These are phyloP conservation scores for Formica aserva DNA, from an alignment of 2,888 invertebrate genomes.

Conservation along the genomic window DNA sequence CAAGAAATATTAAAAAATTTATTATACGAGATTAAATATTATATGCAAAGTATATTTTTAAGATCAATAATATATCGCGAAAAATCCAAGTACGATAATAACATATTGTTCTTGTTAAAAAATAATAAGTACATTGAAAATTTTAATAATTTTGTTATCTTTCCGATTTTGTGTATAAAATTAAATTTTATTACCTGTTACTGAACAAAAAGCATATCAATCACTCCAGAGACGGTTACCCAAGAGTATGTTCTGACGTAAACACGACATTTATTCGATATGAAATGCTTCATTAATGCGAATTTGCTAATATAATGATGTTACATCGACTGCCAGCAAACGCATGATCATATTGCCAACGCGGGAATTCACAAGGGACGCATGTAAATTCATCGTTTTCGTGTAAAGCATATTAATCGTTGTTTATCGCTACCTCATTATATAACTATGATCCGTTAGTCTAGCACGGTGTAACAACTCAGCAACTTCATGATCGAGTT, in stretches of 20 bases:
- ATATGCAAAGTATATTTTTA: neutral
- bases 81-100: neutral
- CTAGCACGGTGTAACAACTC: constrained; percentile 17
- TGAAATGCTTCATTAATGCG: constrained; percentile 23
- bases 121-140: neutral
- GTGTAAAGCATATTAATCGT: constrained; percentile 44
- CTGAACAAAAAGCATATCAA: neutral
- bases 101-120: neutral
- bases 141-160: constrained; percentile 4
- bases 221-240: neutral
- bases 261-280: constrained; percentile 38
- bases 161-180: neutral
- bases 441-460: constrained; percentile 25
- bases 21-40: neutral
- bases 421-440: constrained; percentile 45
- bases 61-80: neutral
- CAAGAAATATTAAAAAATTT: neutral
- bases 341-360: neutral
- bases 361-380: constrained; percentile 5
- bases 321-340: constrained; percentile 13
- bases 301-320: constrained; percentile 34
- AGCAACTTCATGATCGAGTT: constrained; percentile 37
- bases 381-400: constrained; percentile 19
- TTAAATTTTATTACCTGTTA: constrained; percentile 6
- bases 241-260: constrained; percentile 21